A percentile compares a stretch with the other conserved stretches of the same genome.
Evolutionary conservation across 1,140 invertebrate species (phyloP).

Genomic region (Drosophila rufa): DNA sequence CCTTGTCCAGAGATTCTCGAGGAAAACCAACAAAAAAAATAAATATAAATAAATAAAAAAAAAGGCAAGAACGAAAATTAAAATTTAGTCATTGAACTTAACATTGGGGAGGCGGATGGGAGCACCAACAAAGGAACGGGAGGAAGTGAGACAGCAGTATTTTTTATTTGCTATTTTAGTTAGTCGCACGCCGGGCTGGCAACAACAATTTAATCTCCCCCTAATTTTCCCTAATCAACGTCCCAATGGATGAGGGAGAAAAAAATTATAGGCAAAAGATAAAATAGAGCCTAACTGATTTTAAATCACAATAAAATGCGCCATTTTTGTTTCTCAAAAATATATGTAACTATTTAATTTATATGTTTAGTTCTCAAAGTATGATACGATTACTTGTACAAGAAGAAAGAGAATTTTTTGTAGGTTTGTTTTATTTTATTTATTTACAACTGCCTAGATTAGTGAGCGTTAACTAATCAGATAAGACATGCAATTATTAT

Average conservation of each 20-base stretch:
- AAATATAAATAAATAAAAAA: slow-evolving; percentile 30
- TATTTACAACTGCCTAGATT: slow-evolving; percentile 27
- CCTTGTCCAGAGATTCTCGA: slow-evolving; percentile 48
- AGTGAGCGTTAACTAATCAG: slow-evolving; percentile 27
- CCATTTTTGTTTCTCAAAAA: background rate
- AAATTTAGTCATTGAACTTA: slow-evolving; percentile 80
- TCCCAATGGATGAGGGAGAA: too few relatives aligned
- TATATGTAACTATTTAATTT: background rate
- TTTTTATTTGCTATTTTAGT: slow-evolving; percentile 21
- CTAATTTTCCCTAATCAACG: slow-evolving; percentile 34
- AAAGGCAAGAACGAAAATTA: slow-evolving; percentile 15
- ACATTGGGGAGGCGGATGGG: slow-evolving; percentile 30
- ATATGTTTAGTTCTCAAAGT: background rate
- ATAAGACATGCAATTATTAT: slow-evolving; percentile 15
- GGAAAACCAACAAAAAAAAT: slow-evolving; percentile 44
- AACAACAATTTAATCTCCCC: slow-evolving; percentile 38
- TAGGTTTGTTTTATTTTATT: slow-evolving; percentile 9
- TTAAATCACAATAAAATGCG: background rate
- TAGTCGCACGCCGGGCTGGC: slow-evolving; percentile 40
- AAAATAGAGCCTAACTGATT: background rate
- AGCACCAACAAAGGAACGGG: background rate
- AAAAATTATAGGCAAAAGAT: background rate
- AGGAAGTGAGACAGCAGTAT: slow-evolving; percentile 17
- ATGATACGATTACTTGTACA: too few relatives aligned
- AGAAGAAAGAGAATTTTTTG: too few relatives aligned